Conservation (phyloP, 2,797 vertebrate species). For the Sebastes umbrosus region DNA sequence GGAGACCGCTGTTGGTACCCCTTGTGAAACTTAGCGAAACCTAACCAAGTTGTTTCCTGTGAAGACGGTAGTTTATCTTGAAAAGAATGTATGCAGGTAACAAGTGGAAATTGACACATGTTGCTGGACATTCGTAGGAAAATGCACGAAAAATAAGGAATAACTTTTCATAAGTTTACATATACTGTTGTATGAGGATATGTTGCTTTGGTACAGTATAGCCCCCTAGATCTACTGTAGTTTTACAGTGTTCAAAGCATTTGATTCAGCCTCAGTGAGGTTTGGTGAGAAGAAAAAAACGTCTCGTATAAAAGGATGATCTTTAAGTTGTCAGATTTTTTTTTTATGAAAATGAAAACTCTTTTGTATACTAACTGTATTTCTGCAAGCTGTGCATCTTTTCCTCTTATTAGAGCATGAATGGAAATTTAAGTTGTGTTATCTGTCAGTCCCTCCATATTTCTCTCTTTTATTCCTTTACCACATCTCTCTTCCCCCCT, state of each 20-base stretch:
- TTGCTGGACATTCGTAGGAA: too few relatives aligned
- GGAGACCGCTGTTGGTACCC: background rate
- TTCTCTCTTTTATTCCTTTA: conserved; percentile 48
- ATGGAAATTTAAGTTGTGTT: conserved; percentile 26
- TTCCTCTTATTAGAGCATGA: background rate
- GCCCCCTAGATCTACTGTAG: background rate
- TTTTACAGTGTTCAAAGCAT: background rate
- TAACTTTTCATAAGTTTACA: too few relatives aligned
- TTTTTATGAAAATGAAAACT: conserved; percentile 2
- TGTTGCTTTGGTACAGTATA: background rate
- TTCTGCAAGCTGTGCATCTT: background rate
- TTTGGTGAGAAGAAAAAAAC: background rate
- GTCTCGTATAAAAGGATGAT: background rate
- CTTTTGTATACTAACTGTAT: background rate
- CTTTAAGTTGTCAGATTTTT: background rate
- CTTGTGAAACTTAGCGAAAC: too few relatives aligned
- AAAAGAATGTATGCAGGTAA: background rate
- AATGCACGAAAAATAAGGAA: too few relatives aligned
- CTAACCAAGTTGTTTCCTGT: background rate
- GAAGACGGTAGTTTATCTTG: background rate
- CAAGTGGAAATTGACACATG: background rate
- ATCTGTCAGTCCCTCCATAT: conserved; percentile 24
- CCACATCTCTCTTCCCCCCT: conserved; percentile 31
- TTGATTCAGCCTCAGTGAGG: background rate
- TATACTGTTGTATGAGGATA: too few relatives aligned